Percentiles rank a stretch among this genome's conserved stretches.
phyloP scores from a whole-genome alignment of 2,888 invertebrate genomes.

The Cerastoderma edule region DNA sequence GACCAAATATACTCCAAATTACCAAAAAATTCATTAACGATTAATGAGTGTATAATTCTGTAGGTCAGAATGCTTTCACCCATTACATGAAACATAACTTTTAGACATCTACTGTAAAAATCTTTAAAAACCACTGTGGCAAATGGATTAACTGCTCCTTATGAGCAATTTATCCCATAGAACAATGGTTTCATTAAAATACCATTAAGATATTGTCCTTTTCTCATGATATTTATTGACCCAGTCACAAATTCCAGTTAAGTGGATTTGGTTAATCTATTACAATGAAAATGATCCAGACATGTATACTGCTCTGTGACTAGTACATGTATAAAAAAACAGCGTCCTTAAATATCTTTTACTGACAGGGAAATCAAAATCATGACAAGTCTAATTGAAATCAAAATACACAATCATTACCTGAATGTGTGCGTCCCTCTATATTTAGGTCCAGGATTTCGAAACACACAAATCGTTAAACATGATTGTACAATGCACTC shows the following conservation, averaged over 20 bases:
- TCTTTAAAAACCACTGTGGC: no score
- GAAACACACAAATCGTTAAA: background rate
- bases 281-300: background rate
- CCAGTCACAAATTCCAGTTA: background rate
- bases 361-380: background rate
- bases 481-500: background rate
- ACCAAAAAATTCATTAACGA: background rate
- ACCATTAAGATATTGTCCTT: background rate
- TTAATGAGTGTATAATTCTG: background rate
- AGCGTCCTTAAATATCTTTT: background rate
- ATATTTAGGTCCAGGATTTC: background rate
- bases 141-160: background rate
- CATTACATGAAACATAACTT: background rate
- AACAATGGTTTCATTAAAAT: background rate
- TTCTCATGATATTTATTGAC: background rate
- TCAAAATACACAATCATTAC: background rate
- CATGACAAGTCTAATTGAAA: background rate
- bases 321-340: background rate
- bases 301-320: background rate
- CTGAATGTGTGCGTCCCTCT: background rate
- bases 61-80: background rate
- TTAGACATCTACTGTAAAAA: no score
- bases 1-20: background rate
- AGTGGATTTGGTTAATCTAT: background rate
- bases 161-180: background rate